Conservation (phyloP, 2,797 vertebrate genomes). For the Clarias pachynema region DNA sequence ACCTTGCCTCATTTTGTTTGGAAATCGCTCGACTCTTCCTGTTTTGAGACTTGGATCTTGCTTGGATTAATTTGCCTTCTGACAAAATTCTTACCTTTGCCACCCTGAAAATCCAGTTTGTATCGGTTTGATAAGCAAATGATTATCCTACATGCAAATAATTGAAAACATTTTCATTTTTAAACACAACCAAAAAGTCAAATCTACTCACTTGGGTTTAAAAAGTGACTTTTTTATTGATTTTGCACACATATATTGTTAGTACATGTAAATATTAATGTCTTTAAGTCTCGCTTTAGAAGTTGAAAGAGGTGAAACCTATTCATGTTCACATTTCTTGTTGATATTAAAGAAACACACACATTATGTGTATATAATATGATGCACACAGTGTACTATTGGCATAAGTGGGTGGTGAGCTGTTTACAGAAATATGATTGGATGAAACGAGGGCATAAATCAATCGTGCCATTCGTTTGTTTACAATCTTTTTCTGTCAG, state of each 20-base stretch:
- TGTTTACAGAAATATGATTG: conserved; percentile 29
- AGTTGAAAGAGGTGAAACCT: not conserved
- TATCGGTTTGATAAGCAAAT: not conserved
- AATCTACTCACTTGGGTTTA: not conserved
- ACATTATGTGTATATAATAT: not conserved
- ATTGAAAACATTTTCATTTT: not conserved
- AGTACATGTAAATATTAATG: not conserved
- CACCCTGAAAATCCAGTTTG: not conserved
- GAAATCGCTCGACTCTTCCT: not conserved
- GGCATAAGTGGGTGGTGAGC: not conserved
- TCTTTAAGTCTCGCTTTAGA: not conserved
- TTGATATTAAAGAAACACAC: not conserved
- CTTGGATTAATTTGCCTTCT: not conserved
- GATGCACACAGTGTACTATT: not conserved
- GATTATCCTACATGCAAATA: not conserved
- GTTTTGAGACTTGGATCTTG: not conserved
- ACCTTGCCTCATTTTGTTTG: not conserved
- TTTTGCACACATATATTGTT: not conserved
- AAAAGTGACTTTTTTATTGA: not conserved
- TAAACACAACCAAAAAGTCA: not conserved
- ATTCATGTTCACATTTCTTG: not conserved
- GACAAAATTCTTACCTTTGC: not conserved
- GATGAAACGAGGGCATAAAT: conserved; percentile 55
- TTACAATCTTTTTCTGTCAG: conserved; percentile 47
- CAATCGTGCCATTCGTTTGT: conserved; percentile 62